Conservation (phyloP, 2,113 vertebrate species). For the Asarcornis scutulata region DNA sequence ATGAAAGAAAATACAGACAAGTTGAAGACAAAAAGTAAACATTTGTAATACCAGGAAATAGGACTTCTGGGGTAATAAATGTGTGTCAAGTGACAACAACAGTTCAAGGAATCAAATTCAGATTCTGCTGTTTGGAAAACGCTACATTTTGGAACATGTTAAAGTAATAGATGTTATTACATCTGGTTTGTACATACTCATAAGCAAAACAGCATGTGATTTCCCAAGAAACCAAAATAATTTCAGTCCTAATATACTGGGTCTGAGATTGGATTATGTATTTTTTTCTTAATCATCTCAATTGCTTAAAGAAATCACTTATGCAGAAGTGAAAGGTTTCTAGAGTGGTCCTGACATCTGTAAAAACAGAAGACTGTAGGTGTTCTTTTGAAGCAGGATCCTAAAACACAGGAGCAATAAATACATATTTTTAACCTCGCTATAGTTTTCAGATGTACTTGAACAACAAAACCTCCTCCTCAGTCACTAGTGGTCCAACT, state of each 20-base stretch:
- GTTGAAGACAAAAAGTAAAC: constrained; percentile 10
- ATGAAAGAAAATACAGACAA: constrained; percentile 4
- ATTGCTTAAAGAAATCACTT: constrained; percentile 35
- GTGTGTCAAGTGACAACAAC: background rate
- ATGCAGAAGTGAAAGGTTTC: background rate
- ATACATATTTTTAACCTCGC: background rate
- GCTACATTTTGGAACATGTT: background rate
- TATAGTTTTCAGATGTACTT: background rate
- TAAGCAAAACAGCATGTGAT: constrained; percentile 20
- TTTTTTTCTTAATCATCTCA: constrained; percentile 38
- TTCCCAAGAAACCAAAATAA: constrained; percentile 31
- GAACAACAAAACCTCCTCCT: background rate
- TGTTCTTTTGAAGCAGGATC: background rate
- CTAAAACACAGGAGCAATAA: background rate
- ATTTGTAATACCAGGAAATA: constrained; percentile 19
- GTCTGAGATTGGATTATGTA: constrained; percentile 18
- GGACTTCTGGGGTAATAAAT: background rate
- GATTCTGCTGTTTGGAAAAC: background rate
- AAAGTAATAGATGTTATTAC: background rate
- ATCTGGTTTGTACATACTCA: background rate
- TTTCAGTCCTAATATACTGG: background rate
- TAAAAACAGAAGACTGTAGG: background rate
- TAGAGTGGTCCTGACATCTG: background rate
- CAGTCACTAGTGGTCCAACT: background rate
- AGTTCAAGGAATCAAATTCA: constrained; percentile 26